Evolutionary conservation across 1,140 invertebrate species (phyloP), one percentile per base, ranked within the genome.

Genomic region (Papilio polytes): DNA sequence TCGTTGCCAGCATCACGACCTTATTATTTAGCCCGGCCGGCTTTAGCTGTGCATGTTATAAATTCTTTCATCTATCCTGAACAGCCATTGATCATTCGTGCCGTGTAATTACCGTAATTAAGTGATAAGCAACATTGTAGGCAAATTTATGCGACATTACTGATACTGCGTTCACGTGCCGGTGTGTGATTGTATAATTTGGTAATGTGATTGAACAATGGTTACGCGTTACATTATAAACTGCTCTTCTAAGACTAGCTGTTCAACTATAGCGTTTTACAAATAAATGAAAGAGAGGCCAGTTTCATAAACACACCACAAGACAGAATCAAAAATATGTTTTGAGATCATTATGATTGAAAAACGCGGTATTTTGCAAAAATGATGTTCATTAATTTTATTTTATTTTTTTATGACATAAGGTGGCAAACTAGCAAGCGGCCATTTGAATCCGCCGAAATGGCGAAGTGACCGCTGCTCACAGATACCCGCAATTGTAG

Each of bases 21-120:
- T 92, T 93, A 93, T 94, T 94, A 94, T 94, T 94, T 92, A 93
- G 90, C 91, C 91, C 90, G 82, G 88, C 90, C 85, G 85, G 91
- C 89, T 93, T 89, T 92, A 90, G 89, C 87, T 87, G 88, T 88
- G 87, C 90, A 91, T 91, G 87, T 88, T 86, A 89, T 89, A 90
- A 90, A 89, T 85, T 87, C 86, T 86, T 85, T 86, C 81, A 81
- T 85, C 83, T 87, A 72, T 80, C 80, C 77, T 51, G 31, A 41
- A 78, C 36, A 9, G 56, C 76, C 76, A 78, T 78, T 78, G 77
- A 78, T 78, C 56, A 78, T 78, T 63, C 77, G 13, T 66, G 48
- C n/a, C 31, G 77, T 56, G 77, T 63, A 78, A 78, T 78, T 78
- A 78, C 77, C 31, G 77, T 63, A 78, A 63, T 78, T 59, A 78